These are phyloP conservation scores for Gymnothorax reevesii DNA, from an alignment of 2,797 vertebrate species.

Conservation along the genomic window DNA sequence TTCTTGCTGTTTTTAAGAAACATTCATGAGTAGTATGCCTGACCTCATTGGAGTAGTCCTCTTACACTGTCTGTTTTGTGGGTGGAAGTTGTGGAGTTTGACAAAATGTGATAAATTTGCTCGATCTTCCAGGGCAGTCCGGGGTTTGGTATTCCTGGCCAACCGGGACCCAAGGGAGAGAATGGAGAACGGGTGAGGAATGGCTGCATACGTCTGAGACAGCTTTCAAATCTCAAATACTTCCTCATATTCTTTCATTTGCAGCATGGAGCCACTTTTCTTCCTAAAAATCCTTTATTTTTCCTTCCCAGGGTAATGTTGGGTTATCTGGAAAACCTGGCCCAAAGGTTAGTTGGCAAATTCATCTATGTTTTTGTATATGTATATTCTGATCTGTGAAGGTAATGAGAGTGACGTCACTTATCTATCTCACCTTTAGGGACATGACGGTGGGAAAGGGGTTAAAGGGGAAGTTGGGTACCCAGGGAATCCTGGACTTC, in stretches of 20 bases:
- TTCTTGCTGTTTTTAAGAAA: not conserved
- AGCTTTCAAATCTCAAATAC: not conserved
- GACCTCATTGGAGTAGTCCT: not conserved
- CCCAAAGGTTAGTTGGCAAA: slow-evolving; percentile 72
- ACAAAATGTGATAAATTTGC: not conserved
- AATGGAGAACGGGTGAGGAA: slow-evolving; percentile 83
- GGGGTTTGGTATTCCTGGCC: slow-evolving; percentile 88
- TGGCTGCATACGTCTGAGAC: not conserved
- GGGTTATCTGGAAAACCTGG: slow-evolving; percentile 88
- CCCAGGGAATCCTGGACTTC: slow-evolving; percentile 72
- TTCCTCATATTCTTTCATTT: not conserved
- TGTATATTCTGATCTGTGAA: not conserved
- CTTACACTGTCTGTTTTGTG: not conserved
- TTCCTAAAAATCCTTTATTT: slow-evolving; percentile 32
- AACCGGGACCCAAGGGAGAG: slow-evolving; percentile 82
- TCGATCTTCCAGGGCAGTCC: slow-evolving; percentile 77
- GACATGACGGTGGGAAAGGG: slow-evolving; percentile 75
- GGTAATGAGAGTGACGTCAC: not conserved
- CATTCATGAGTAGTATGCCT: not conserved
- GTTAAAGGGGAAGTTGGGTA: slow-evolving; percentile 72
- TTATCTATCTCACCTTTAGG: slow-evolving; percentile 64
- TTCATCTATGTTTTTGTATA: not conserved
- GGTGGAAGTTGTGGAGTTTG: not conserved
- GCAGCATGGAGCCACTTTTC: not conserved
- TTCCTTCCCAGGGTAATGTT: slow-evolving; percentile 80